phyloP scores from a whole-genome alignment of 2,113 vertebrate genomes.

The Myanophis thanlyinensis region DNA sequence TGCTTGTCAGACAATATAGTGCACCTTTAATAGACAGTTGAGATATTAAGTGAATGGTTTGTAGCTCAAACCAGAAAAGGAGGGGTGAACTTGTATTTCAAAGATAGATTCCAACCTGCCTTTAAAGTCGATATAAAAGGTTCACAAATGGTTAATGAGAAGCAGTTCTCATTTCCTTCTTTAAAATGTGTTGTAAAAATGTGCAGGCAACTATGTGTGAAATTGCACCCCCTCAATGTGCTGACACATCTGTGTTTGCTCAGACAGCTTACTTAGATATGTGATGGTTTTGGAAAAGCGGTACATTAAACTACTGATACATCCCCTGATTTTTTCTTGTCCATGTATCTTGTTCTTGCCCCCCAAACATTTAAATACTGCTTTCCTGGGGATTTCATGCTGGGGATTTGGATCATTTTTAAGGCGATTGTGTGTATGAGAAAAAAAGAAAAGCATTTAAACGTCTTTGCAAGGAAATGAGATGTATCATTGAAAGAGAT shows the following conservation, averaged over 20 bases:
- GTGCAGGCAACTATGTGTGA: conserved; percentile 38
- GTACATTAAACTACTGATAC: conserved; percentile 41
- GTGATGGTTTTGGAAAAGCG: conserved; percentile 58
- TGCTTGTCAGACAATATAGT: not conserved
- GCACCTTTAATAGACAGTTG: not conserved
- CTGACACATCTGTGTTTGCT: conserved; percentile 43
- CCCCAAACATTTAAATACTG: conserved; percentile 21
- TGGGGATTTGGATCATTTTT: conserved; percentile 23
- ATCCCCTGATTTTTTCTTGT: not conserved
- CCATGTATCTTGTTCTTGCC: not conserved
- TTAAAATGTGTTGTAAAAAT: conserved; percentile 52
- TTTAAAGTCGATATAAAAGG: not conserved
- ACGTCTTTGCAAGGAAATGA: not conserved
- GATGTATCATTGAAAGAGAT: not conserved
- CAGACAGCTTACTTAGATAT: conserved; percentile 27
- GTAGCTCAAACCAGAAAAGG: not conserved
- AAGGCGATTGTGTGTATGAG: not conserved
- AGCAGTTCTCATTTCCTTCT: not conserved
- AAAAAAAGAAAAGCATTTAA: not conserved
- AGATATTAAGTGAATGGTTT: not conserved
- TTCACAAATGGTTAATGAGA: not conserved
- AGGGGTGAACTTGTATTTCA: not conserved
- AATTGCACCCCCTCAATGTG: conserved; percentile 21
- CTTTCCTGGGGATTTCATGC: conserved; percentile 16
- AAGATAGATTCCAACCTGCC: not conserved